Base-by-base conservation (phyloP, 2,113 vertebrate species). In the Clarias gariepinus region DNA sequence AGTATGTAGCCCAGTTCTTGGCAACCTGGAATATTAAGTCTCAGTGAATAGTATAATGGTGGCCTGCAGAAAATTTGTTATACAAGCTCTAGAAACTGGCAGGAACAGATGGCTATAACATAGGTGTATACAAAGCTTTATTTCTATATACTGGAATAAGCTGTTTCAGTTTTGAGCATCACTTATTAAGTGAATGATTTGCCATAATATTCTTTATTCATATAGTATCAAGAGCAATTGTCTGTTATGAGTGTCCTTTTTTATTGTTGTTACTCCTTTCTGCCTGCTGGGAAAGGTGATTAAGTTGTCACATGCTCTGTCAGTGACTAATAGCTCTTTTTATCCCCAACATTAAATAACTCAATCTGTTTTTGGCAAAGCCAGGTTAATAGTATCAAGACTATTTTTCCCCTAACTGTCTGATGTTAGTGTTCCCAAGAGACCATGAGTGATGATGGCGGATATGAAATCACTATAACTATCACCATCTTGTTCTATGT, bases 391-490 rank as follows among this genome's bases (percentile, higher is more conserved):
- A 58, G 71, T 81, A 87, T 76, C 47, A 82, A 81, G 84, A 86
- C 64, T 58, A 21, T 79, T 83, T 86, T 86, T 86, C 60, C 77
- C 87, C 85, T 88, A 86, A 91, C 77, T 86, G 87, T 55, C 68
- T 78, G 71, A 81, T 86, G 83, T 78, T 89, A 91, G 73, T 81
- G 78, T 78, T 90, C 87, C 87, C 89, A 28, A 76, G 82, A 84
- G 90, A 47, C 63, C 41, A 81, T 89, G 86, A 90, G 69, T 89
- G 89, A 90, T 93, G 91, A 90, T 87, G 63, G 68, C 85, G 77
- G 36, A 88, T 90, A 89, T 90, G 73, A 89, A 89, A 89, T 91
- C 85, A 90, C 90, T 91, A 36, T 36, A 1, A 36, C 33, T 36
- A 36, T 36, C 33, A 91, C 89, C 87, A 89, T 93, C 91, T 89